Conservation (phyloP, 2,888 invertebrate genomes). For the Lochmaea crataegi region DNA sequence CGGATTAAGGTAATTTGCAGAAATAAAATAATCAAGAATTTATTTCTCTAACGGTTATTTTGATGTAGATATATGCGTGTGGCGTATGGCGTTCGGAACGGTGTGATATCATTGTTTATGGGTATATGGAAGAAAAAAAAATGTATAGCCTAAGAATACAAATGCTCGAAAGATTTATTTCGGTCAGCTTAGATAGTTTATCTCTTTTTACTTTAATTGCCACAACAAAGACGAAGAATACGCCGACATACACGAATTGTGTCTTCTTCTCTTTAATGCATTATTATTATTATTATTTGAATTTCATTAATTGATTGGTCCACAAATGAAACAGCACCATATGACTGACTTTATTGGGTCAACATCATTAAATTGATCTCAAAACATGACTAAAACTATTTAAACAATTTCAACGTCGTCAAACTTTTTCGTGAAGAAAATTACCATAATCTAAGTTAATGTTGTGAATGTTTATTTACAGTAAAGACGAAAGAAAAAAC, state of each 20-base stretch:
- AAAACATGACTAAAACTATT: not conserved
- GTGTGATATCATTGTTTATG: not conserved
- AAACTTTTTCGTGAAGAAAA: constrained; percentile 28
- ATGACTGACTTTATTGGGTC: no score
- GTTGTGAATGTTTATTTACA: constrained; percentile 24
- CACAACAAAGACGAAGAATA: not conserved
- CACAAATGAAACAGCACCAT: no score
- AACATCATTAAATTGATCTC: not conserved
- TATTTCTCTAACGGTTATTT: constrained; percentile 13
- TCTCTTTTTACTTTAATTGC: constrained; percentile 1
- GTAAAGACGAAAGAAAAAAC: constrained; percentile 12
- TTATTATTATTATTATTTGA: no score
- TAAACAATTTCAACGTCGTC: not conserved
- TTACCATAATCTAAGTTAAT: constrained; percentile 31
- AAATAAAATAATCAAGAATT: constrained; percentile 15
- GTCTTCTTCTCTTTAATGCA: no score
- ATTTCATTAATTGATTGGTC: no score
- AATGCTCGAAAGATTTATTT: not conserved
- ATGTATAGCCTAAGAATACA: constrained; percentile 1
- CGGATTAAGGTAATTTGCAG: constrained; percentile 4
- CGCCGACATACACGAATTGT: no score
- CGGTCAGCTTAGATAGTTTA: not conserved
- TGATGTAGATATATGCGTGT: constrained; percentile 11
- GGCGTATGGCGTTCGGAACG: constrained; percentile 1
- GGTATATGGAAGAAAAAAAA: not conserved